Conservation (phyloP, 2,113 vertebrate species). For the Malaclemys terrapin region DNA sequence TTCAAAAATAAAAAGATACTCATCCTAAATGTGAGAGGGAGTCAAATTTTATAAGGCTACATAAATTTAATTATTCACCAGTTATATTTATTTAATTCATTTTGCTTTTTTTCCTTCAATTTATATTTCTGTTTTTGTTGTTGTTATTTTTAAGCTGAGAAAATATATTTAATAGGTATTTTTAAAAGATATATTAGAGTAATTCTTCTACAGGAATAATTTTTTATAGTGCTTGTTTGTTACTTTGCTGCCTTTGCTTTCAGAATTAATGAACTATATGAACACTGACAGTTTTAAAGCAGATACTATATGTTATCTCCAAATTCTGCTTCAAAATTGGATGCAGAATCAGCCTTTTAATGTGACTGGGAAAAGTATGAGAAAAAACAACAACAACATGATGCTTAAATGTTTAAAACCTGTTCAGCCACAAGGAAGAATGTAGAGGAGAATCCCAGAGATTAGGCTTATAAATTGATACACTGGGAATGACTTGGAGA, state of each 20-base stretch:
- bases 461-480: background rate
- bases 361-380: background rate
- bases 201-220: background rate
- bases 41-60: background rate
- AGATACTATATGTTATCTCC: background rate
- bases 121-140: background rate
- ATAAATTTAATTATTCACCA: background rate
- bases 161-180: fast-evolving
- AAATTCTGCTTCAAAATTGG: background rate
- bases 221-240: background rate
- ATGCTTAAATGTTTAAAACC: background rate
- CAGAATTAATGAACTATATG: background rate
- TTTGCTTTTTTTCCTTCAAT: background rate
- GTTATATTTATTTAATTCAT: fast-evolving
- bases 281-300: background rate
- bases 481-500: background rate
- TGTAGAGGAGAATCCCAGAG: background rate
- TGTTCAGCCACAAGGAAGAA: fast-evolving
- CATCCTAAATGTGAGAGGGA: background rate
- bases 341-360: background rate
- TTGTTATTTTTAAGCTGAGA: background rate
- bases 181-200: background rate
- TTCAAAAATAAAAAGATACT: background rate
- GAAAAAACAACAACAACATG: background rate
- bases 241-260: background rate